Evolutionary conservation across 1,140 invertebrate genomes (phyloP).

Genomic region (Pseudomyrmex concolor): DNA sequence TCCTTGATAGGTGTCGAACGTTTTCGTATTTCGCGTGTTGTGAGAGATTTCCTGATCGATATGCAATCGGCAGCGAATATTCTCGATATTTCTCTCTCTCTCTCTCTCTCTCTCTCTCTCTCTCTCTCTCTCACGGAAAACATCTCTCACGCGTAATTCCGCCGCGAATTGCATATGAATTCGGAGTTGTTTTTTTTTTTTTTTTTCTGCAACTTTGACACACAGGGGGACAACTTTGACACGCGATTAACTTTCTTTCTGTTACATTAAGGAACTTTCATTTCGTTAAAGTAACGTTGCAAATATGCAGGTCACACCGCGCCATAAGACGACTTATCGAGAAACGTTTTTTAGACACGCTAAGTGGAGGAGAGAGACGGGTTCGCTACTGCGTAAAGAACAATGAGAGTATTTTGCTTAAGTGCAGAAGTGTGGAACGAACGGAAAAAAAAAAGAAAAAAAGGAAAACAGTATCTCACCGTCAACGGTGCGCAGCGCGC

Average conservation of each 20-base stretch:
- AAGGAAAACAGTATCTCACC: conserved; percentile 43
- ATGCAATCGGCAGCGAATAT: conserved; percentile 35
- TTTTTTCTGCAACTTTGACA: background rate
- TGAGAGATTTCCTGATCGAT: background rate
- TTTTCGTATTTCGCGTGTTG: conserved; percentile 44
- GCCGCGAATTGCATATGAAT: too few species aligned
- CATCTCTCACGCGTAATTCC: too few species aligned
- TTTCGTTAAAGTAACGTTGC: background rate
- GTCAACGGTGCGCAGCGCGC: conserved; percentile 31
- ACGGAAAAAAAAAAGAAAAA: conserved; percentile 42
- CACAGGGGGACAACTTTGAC: background rate
- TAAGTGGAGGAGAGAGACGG: background rate
- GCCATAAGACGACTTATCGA: conserved; percentile 3
- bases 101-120: too few species aligned
- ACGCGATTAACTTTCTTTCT: too few species aligned
- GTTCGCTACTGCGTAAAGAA: conserved; percentile 8
- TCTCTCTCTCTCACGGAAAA: too few species aligned
- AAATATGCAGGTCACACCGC: background rate
- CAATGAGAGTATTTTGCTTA: conserved; percentile 63
- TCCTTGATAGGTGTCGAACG: background rate
- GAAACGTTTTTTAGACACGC: conserved; percentile 32
- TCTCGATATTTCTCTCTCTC: conserved; percentile 58
- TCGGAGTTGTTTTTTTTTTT: too few species aligned
- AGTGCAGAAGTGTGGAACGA: conserved; percentile 68
- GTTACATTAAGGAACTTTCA: background rate